Evolutionary conservation across 2,797 vertebrate species (phyloP).

Genomic region (Leptoclinus maculatus): DNA sequence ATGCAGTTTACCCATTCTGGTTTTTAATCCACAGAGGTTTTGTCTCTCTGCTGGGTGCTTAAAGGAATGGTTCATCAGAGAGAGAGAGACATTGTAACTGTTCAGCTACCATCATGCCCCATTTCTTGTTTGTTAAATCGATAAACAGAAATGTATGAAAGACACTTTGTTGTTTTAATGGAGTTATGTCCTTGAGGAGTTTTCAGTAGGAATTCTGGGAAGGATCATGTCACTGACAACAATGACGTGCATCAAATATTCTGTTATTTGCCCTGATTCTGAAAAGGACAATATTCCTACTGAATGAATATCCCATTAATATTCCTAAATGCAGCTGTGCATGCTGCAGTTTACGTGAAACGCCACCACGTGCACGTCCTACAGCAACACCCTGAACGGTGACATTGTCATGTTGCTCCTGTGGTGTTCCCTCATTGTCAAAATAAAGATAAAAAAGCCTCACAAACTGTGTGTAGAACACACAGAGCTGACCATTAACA

Average conservation of each 20-base stretch:
- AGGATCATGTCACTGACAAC: not conserved
- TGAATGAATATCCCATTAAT: not conserved
- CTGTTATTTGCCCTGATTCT: not conserved
- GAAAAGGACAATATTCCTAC: not conserved
- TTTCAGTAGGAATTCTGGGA: not conserved
- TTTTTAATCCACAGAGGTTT: constrained; percentile 3
- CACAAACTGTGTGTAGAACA: not conserved
- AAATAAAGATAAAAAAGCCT: no score
- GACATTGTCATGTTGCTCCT: not conserved
- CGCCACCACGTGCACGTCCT: no score
- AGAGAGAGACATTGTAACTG: not conserved
- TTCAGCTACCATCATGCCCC: not conserved
- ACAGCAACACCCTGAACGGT: no score
- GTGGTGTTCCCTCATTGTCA: not conserved
- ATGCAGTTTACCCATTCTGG: not conserved
- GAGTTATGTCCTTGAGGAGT: not conserved
- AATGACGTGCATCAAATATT: not conserved
- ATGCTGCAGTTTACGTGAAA: no score
- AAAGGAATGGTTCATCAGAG: not conserved
- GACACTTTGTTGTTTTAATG: not conserved
- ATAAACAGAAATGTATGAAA: not conserved
- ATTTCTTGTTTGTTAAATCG: not conserved
- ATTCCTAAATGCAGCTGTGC: not conserved
- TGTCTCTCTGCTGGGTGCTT: not conserved
- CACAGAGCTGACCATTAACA: not conserved